phyloP scores from a whole-genome alignment of 2,113 vertebrate genomes.

The Isichthys henryi region DNA sequence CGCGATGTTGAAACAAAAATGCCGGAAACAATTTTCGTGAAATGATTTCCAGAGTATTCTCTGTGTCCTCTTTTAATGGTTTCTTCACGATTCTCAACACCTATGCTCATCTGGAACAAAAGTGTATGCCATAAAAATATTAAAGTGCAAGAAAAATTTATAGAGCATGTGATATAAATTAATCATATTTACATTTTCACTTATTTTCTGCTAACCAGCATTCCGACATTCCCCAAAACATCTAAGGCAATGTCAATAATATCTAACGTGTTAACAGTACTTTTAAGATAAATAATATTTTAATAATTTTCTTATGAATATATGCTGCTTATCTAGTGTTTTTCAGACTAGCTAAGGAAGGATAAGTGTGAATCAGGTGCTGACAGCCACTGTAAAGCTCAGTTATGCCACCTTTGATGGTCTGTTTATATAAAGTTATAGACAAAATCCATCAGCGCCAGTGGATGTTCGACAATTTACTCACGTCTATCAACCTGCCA shows the following conservation, averaged over 20 bases:
- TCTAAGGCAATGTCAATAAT: neutral
- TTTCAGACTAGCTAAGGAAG: neutral
- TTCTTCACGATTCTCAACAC: neutral
- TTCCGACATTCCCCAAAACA: neutral
- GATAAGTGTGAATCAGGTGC: neutral
- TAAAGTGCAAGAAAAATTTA: neutral
- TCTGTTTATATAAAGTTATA: neutral
- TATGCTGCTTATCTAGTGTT: neutral
- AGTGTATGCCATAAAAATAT: neutral
- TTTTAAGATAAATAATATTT: neutral
- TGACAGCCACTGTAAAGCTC: neutral
- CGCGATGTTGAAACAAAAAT: neutral
- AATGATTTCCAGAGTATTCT: neutral
- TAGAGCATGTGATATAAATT: neutral
- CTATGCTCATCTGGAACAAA: neutral
- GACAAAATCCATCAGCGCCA: neutral
- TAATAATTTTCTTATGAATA: neutral
- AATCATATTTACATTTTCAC: neutral
- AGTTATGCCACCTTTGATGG: neutral
- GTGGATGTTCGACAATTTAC: neutral
- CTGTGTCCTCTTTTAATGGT: neutral
- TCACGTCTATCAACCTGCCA: neutral
- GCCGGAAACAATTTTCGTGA: neutral
- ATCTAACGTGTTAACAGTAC: neutral
- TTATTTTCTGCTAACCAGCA: neutral